Conservation (phyloP, 2,797 vertebrate species). For the Etheostoma nigrum region DNA sequence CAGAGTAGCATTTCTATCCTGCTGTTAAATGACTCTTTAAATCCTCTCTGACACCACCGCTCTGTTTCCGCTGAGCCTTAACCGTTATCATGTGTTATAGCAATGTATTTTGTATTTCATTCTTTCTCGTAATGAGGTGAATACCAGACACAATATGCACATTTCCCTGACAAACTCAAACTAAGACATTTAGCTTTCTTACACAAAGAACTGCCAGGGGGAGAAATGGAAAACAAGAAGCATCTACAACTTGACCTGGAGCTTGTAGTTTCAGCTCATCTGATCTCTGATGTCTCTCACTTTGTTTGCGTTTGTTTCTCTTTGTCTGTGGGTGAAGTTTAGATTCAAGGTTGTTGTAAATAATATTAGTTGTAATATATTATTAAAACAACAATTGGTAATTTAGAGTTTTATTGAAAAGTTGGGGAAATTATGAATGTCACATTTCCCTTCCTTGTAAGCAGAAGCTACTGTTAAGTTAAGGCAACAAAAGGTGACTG, state of each 20-base stretch:
- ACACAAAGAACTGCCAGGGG: neutral
- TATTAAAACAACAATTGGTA: neutral
- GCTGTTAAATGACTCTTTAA: neutral
- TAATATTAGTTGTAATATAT: neutral
- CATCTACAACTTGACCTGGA: neutral
- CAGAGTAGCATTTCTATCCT: too few relatives aligned
- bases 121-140: constrained; percentile 4
- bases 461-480: neutral
- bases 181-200: neutral
- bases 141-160: neutral
- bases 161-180: neutral
- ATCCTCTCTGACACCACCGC: neutral
- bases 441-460: neutral
- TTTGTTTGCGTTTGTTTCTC: neutral
- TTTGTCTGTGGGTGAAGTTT: neutral
- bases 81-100: neutral
- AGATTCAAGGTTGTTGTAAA: neutral
- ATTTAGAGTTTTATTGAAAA: neutral
- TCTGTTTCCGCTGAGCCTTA: too few relatives aligned
- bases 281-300: constrained; percentile 2
- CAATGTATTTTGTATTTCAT: neutral
- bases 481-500: too few relatives aligned
- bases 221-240: neutral
- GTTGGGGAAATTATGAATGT: neutral
- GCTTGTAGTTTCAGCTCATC: constrained; percentile 13